These are phyloP conservation scores for Hypotaenidia okinawae DNA, from an alignment of 2,797 vertebrate genomes.

Conservation along the genomic window DNA sequence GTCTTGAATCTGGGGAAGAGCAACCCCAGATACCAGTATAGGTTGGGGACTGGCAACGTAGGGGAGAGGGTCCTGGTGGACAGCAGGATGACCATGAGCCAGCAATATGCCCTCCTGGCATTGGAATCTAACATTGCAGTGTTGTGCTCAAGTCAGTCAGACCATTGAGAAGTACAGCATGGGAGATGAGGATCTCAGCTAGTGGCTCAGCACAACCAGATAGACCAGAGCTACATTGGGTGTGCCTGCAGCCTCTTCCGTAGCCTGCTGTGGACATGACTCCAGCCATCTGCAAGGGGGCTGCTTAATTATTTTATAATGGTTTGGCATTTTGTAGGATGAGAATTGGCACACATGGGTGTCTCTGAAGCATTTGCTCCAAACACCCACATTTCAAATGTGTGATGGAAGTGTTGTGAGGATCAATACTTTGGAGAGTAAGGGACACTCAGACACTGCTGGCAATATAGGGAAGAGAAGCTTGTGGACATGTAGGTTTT, in stretches of 20 bases:
- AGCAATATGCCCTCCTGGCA: neutral
- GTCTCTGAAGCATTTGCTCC: conserved; percentile 12
- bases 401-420: neutral
- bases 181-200: neutral
- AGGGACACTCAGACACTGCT: neutral
- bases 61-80: too few species aligned
- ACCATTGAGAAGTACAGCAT: neutral
- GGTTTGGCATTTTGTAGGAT: conserved; percentile 42
- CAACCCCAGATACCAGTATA: too few species aligned
- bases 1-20: too few species aligned
- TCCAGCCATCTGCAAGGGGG: conserved; percentile 17
- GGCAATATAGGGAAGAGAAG: neutral
- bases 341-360: neutral
- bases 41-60: too few species aligned
- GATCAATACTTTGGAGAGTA: neutral
- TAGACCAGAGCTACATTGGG: neutral
- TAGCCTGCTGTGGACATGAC: neutral
- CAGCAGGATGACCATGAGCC: too few species aligned
- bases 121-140: accelerated
- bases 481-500: accelerated
- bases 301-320: neutral
- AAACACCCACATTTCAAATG: conserved; percentile 8
- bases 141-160: neutral
- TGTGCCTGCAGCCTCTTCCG: neutral
- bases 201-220: neutral